Base-by-base conservation (phyloP, 2,113 vertebrate genomes). In the Lipophrys pholis region DNA sequence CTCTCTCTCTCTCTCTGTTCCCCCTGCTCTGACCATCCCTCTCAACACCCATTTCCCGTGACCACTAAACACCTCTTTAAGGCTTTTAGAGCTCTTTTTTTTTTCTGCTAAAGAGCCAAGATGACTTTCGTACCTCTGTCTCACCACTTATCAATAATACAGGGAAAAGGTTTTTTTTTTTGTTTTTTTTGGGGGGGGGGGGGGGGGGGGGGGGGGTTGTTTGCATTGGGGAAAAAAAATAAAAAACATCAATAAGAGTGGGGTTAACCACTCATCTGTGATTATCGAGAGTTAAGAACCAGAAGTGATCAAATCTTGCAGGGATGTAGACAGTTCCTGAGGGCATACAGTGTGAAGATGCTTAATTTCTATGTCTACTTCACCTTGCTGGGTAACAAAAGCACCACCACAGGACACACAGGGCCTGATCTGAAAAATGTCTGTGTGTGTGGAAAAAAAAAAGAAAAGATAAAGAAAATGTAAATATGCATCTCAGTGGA, bases 31-130 rank as follows among this genome's bases (percentile, higher is more conserved):
- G 39, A 71, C 65, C 71, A 52, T 73, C 53, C 46, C 40, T 80
- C 73, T 58, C 62, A 61, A 60, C 59, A 56, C 56, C 67, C 78
- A 89, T 89, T 89, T 89, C 86, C 89, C 81, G 67, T 78, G 81
- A 76, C 87, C 85, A 82, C 83, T 89, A 85, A 91, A 86, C 77
- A 84, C 82, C 68, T 90, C 79, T 83, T 84, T 83, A 81, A 62
- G 53, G 87, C 89, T 89, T 82, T 92, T 77, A 90, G 78, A 58
- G 69, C 53, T 52, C 56, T 77, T 82, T 71, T 53, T 71, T 53
- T 30, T 30, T 30, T 30, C 21, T 30, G 2, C 2, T 30, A 36
- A 57, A 73, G 68, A 43, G 58, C 55, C 48, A 48, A 43, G 62
- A 84, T 73, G 84, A 84, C 78, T 69, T 83, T 78, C 71, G 77